phyloP scores from a whole-genome alignment of 1,140 invertebrate genomes.

The Harpegnathos saltator region DNA sequence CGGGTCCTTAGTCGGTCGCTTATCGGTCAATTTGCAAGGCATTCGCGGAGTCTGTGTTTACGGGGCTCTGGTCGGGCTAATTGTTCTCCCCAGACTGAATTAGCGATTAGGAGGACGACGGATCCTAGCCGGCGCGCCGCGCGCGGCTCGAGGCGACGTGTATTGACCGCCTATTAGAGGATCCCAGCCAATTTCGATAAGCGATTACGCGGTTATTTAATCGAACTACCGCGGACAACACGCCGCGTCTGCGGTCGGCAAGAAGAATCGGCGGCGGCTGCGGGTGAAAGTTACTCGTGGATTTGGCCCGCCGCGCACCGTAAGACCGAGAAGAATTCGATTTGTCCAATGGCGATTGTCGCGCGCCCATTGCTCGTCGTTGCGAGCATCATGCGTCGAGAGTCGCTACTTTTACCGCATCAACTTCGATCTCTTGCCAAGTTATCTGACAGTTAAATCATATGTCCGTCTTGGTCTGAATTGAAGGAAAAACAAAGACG shows the following conservation, averaged over 20 bases:
- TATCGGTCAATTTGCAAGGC: slow-evolving; percentile 55
- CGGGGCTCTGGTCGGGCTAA: slow-evolving; percentile 10
- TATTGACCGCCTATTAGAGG: slow-evolving; percentile 20
- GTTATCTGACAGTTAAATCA: no score
- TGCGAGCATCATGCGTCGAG: no score
- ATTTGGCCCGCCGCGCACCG: no score
- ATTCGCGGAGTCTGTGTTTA: slow-evolving; percentile 48
- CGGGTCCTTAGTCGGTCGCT: slow-evolving; percentile 31
- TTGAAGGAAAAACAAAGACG: no score
- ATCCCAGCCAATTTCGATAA: slow-evolving; percentile 45
- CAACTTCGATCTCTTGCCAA: no score
- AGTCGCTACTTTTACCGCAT: no score
- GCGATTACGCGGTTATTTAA: slow-evolving; percentile 32
- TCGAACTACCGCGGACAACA: background rate
- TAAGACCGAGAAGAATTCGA: no score
- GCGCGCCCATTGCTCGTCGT: no score
- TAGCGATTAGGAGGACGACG: slow-evolving; percentile 35
- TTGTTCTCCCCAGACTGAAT: slow-evolving; percentile 50
- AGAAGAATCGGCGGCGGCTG: no score
- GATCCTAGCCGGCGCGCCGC: slow-evolving; percentile 13
- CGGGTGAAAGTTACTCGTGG: no score
- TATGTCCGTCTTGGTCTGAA: no score
- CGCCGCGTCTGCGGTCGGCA: background rate
- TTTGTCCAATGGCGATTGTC: no score
- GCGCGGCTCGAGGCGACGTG: slow-evolving; percentile 22